Evolutionary conservation across 2,888 invertebrate species (phyloP), one percentile per base, ranked within the genome.

Genomic region (Himalopsyche japonica): DNA sequence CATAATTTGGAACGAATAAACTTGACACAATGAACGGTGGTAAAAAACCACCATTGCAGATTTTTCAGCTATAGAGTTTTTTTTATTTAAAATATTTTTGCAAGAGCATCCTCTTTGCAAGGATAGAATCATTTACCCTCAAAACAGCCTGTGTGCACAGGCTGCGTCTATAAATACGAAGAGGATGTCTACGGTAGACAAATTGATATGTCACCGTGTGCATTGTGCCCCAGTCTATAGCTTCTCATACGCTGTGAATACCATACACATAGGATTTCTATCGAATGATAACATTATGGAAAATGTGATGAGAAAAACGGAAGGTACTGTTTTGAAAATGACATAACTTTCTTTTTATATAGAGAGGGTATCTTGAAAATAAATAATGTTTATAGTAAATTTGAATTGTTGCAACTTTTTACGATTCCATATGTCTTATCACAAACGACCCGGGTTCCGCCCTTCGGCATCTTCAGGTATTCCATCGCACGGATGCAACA

Each of bases 171-270:
- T 49, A 49, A 24, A 82, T 79, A 37, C 49, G 32, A 37, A 10
- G 27, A 57, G 20, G 48, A 34, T 82, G 79, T 82, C 83, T 24
- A 12, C 78, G 24, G n/a, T 24, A 82, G 76, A 83, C 79, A 79
- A 83, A 83, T 83, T 79, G 85, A 85, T 82, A 85, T 81, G 79
- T 85, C 85, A 82, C 27, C 82, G 80, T 43, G 49, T 80, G 82
- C 82, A 85, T 85, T 85, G 82, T 81, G 64, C n/a, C 37, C 64
- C 57, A 43, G 76, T n/a, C 43, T 20, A 57, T 57, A 57, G 20
- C 20, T 57, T 20, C 57, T 24, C 57, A 20, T 57, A 24, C 20
- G 7, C 10, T 57, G 8, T 10, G 57, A n/a, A 24, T 57, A 1
- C 18, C 20, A 15, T 10, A 43, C 43, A 15, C 43, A 43, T 43